These are phyloP conservation scores for Xerus rutilus DNA, from an alignment of 2,797 vertebrate genomes.

Conservation along the genomic window DNA sequence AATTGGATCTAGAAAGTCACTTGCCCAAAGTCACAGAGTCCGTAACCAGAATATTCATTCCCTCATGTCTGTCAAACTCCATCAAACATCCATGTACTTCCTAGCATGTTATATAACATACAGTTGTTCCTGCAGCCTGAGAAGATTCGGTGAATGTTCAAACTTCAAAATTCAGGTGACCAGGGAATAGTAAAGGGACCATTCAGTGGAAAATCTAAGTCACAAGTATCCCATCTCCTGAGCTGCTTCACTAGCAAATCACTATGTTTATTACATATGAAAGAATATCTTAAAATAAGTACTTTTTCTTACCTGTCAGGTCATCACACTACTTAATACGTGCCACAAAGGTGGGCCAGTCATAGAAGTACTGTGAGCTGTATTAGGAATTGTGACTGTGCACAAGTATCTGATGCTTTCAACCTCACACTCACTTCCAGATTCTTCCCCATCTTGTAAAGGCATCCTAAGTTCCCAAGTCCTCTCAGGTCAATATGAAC, in stretches of 20 bases:
- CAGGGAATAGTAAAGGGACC: not conserved
- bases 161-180: not conserved
- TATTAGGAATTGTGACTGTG: not conserved
- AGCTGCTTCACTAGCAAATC: slow-evolving; percentile 6
- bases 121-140: not conserved
- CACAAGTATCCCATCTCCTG: not conserved
- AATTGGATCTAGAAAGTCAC: slow-evolving; percentile 56
- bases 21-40: slow-evolving; percentile 3
- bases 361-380: not conserved
- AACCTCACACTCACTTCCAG: not conserved
- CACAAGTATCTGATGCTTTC: not conserved
- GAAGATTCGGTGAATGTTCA: slow-evolving; percentile 30
- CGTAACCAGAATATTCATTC: slow-evolving; percentile 1
- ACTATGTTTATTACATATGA: not conserved
- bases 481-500: not conserved
- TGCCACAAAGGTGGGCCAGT: not conserved
- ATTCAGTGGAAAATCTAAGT: not conserved
- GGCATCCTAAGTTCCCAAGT: not conserved
- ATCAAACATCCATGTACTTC: not conserved
- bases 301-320: not conserved
- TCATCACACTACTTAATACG: not conserved
- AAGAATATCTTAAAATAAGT: not conserved
- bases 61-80: not conserved
- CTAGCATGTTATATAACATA: not conserved
- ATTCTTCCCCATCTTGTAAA: not conserved